Conservation (phyloP, 30 jellyfish, hydroid and myxozoan genomes). For the Catostylus mosaicus region DNA sequence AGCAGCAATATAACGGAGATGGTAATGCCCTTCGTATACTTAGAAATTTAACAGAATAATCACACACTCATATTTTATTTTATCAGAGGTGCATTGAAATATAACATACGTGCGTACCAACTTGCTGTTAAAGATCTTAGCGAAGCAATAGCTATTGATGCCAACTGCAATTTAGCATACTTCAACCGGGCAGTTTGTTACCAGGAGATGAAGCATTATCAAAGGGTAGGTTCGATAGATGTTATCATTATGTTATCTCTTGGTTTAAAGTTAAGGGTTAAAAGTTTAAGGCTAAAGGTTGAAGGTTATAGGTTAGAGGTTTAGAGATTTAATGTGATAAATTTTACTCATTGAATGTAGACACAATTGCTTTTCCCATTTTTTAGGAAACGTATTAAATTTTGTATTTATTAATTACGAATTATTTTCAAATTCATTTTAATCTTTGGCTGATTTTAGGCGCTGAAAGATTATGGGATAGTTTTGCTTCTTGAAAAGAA, state of each 20-base stretch:
- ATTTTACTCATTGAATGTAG: too few relatives aligned
- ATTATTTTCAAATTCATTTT: too few relatives aligned
- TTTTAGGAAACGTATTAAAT: too few relatives aligned
- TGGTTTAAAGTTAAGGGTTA: conserved; percentile 54
- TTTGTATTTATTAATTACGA: too few relatives aligned
- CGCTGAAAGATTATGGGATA: conserved; percentile 87
- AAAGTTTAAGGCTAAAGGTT: conserved; percentile 92
- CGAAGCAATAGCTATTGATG: conserved; percentile 76
- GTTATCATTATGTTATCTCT: background rate
- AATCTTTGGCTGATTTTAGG: conserved; percentile 56
- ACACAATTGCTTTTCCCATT: too few relatives aligned
- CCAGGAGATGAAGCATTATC: conserved; percentile 74
- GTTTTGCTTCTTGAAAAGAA: conserved; percentile 66
- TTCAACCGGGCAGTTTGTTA: conserved; percentile 95
- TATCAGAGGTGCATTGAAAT: conserved; percentile 87
- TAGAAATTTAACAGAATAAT: too few relatives aligned
- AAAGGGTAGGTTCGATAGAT: conserved; percentile 35
- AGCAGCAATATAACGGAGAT: too few relatives aligned
- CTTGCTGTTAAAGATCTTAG: conserved; percentile 91
- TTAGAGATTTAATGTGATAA: too few relatives aligned
- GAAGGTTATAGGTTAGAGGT: too few relatives aligned
- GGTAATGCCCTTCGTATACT: too few relatives aligned
- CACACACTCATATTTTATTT: background rate
- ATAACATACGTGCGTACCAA: conserved; percentile 74
- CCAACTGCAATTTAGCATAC: conserved; percentile 82